These are phyloP conservation scores for Enteromius thamalakanensis DNA, from an alignment of 2,797 vertebrate species.

Conservation along the genomic window DNA sequence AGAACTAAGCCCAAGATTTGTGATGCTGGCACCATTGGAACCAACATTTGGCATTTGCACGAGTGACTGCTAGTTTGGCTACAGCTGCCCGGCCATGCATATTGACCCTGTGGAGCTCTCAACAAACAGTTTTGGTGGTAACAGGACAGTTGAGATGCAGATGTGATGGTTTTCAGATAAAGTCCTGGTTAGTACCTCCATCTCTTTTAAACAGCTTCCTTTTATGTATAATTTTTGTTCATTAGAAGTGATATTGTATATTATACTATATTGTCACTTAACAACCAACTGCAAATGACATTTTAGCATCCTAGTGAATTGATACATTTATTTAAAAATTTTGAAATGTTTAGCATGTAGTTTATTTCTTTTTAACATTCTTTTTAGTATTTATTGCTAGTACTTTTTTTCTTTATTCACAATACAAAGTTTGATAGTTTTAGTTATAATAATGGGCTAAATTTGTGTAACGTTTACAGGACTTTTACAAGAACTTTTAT, in stretches of 20 bases:
- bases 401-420: no score
- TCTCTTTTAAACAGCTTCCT: no score
- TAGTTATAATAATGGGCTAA: neutral
- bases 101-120: neutral
- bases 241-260: neutral
- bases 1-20: neutral
- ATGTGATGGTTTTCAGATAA: no score
- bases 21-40: neutral
- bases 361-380: no score
- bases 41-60: neutral
- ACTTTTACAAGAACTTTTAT: neutral
- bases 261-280: neutral
- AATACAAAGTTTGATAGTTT: neutral
- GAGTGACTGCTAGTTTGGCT: no score
- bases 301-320: neutral
- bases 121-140: neutral
- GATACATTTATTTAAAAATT: neutral
- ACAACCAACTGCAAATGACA: neutral
- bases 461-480: neutral
- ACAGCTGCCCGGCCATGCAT: no score
- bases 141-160: no score
- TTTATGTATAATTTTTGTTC: neutral
- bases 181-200: no score
- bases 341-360: neutral
- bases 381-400: no score